Evolutionary conservation across 2,797 vertebrate species (phyloP).

Genomic region (Typhlichthys eigenmanni): DNA sequence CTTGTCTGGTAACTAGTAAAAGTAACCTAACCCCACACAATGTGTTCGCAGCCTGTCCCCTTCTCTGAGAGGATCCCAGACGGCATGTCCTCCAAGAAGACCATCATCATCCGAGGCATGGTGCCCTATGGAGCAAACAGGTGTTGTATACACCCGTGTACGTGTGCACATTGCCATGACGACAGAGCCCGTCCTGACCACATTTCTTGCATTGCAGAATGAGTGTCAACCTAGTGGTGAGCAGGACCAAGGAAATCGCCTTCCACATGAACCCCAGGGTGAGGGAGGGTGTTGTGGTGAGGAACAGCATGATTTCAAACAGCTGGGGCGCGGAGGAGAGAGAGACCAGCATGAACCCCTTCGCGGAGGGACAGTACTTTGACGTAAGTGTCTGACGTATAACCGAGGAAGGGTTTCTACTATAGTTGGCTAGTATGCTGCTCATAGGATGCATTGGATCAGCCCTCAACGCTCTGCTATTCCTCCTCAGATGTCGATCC

Average conservation of each 20-base stretch:
- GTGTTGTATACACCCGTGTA: slow-evolving; percentile 31
- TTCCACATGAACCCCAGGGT: slow-evolving; percentile 81
- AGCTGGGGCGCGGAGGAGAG: slow-evolving; percentile 81
- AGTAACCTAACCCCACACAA: neutral
- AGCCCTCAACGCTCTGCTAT: neutral
- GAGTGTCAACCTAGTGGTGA: slow-evolving; percentile 75
- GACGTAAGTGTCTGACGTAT: slow-evolving; percentile 71
- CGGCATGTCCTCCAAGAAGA: slow-evolving; percentile 79
- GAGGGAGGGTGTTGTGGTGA: slow-evolving; percentile 65
- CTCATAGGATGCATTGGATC: neutral
- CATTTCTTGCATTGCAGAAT: slow-evolving; percentile 62
- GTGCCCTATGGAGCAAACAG: slow-evolving; percentile 61
- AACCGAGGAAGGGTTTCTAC: neutral
- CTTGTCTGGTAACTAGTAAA: slow-evolving; percentile 30
- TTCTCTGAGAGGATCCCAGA: slow-evolving; percentile 71
- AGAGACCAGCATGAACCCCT: slow-evolving; percentile 74
- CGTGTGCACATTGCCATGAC: neutral
- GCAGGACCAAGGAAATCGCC: slow-evolving; percentile 61
- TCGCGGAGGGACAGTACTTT: slow-evolving; percentile 82
- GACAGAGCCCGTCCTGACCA: neutral
- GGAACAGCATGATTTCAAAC: slow-evolving; percentile 78
- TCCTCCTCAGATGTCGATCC: slow-evolving; percentile 79
- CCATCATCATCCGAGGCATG: slow-evolving; percentile 79
- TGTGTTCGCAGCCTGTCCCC: slow-evolving; percentile 71
- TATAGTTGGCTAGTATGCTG: neutral